Conservation (phyloP, 2,888 invertebrate species). For the Catocala fraxini region DNA sequence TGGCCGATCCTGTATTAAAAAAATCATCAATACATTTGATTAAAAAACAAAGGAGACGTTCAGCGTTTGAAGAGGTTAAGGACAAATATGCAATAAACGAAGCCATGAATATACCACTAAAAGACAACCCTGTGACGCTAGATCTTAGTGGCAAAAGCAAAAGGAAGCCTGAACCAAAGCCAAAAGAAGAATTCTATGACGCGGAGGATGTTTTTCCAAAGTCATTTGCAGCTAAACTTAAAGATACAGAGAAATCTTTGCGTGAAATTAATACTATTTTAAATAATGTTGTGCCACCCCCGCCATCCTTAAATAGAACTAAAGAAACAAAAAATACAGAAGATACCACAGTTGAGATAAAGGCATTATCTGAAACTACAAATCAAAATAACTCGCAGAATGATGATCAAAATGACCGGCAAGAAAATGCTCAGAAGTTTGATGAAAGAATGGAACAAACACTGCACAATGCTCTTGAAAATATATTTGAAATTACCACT, state of each 20-base stretch:
- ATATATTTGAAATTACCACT: slow-evolving; percentile 65
- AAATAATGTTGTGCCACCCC: slow-evolving; percentile 37
- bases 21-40: slow-evolving; percentile 69
- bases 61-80: slow-evolving; percentile 67
- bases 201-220: slow-evolving; percentile 63
- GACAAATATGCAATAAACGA: slow-evolving; percentile 75
- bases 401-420: slow-evolving; percentile 9
- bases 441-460: slow-evolving; percentile 71
- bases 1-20: slow-evolving; percentile 64
- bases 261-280: slow-evolving; percentile 68
- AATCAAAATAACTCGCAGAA: background rate
- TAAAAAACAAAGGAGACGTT: slow-evolving; percentile 62
- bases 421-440: slow-evolving; percentile 49
- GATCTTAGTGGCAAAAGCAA: slow-evolving; percentile 58
- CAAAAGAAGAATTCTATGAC: slow-evolving; percentile 43
- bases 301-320: slow-evolving; percentile 1
- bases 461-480: slow-evolving; percentile 66
- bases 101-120: slow-evolving; percentile 72
- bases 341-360: background rate
- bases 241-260: slow-evolving; percentile 71
- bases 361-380: background rate
- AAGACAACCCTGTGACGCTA: slow-evolving; percentile 64
- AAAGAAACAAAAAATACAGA: background rate
- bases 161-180: slow-evolving; percentile 28
- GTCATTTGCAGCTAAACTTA: slow-evolving; percentile 67